Evolutionary conservation across 2,797 vertebrate genomes (phyloP).

Genomic region (Phalanger gymnotis): DNA sequence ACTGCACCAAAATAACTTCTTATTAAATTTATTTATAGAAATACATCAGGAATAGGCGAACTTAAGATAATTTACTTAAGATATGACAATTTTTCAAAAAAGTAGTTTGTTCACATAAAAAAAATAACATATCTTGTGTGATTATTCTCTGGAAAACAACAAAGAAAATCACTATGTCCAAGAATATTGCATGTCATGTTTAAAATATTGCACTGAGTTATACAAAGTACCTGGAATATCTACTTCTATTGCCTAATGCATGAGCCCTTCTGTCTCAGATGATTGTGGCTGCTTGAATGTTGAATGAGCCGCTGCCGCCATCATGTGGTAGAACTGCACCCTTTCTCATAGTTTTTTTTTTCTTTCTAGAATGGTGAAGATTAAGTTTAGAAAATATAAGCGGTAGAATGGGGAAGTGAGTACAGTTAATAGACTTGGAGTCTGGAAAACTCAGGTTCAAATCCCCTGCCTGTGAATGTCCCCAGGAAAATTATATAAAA

Average conservation of each 20-base stretch:
- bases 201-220: not conserved
- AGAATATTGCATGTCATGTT: not conserved
- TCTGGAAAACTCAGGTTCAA: not conserved
- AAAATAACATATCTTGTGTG: not conserved
- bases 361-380: not conserved
- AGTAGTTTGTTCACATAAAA: not conserved
- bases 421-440: not conserved
- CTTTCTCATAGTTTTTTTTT: not conserved
- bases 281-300: not conserved
- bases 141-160: not conserved
- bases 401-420: not conserved
- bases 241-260: not conserved
- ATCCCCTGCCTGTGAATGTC: not conserved
- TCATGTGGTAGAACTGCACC: slow-evolving; percentile 70
- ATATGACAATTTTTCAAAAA: not conserved
- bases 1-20: not conserved
- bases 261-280: not conserved
- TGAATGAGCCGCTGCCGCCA: slow-evolving; percentile 70
- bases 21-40: not conserved
- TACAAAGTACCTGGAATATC: not conserved
- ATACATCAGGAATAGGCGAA: not conserved
- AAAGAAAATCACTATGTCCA: slow-evolving; percentile 17
- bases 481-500: not conserved
- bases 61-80: not conserved
- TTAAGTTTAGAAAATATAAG: not conserved